Percentiles rank a stretch among this genome's conserved stretches.
phyloP scores from a whole-genome alignment of 2,888 invertebrate species.

The Spodoptera exigua region DNA sequence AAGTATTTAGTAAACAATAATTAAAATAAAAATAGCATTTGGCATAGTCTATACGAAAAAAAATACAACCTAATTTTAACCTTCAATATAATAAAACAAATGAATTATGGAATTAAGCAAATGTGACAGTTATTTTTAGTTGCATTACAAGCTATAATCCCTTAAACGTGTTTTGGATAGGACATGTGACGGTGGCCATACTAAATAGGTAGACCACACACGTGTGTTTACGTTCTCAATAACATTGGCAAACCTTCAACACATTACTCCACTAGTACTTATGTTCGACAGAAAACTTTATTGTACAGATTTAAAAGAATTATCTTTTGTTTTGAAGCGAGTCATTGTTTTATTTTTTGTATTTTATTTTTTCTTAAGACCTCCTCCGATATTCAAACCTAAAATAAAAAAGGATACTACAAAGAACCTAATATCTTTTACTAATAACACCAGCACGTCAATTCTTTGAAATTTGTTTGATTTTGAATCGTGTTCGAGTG shows the following conservation, averaged over 20 bases:
- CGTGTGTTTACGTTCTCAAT: constrained; percentile 25
- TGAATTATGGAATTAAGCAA: constrained; percentile 1
- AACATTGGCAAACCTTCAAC: constrained; percentile 50
- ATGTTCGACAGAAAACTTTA: constrained; percentile 24
- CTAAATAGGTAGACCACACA: constrained; percentile 48
- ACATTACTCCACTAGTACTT: constrained; percentile 44
- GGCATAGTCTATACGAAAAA: too few relatives aligned
- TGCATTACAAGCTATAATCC: constrained; percentile 28
- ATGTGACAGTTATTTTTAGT: constrained; percentile 37
- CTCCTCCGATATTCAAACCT: too few relatives aligned
- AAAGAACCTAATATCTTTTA: too few relatives aligned
- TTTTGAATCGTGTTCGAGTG: too few relatives aligned
- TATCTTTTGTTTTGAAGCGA: constrained; percentile 5
- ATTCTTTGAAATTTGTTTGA: too few relatives aligned
- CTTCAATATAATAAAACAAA: background rate
- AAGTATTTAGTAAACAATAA: too few relatives aligned
- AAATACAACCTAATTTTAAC: background rate
- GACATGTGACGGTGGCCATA: constrained; percentile 39
- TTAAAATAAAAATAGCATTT: too few relatives aligned
- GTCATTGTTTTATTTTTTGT: background rate
- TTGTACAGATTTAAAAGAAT: constrained; percentile 20
- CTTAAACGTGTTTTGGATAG: constrained; percentile 34
- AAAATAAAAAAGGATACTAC: too few relatives aligned
- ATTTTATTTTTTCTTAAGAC: too few relatives aligned
- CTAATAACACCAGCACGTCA: too few relatives aligned